Evolutionary conservation across 2,797 vertebrate species (phyloP).

Genomic region (Chelidonichthys spinosus): DNA sequence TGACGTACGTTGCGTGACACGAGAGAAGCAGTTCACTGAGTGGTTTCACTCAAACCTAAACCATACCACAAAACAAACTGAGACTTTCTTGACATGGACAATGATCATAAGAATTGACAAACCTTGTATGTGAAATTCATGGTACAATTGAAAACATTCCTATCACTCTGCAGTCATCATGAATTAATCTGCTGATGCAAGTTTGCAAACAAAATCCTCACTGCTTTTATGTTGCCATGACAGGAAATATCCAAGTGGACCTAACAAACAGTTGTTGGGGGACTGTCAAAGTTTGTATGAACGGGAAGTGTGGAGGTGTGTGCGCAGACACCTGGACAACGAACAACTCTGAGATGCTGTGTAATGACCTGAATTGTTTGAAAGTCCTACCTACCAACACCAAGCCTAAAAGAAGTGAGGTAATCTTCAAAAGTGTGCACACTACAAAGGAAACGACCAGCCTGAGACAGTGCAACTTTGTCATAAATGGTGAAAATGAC

Average conservation of each 20-base stretch:
- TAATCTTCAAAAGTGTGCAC: slow-evolving; percentile 46
- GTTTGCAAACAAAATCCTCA: not conserved
- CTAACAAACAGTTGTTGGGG: slow-evolving; percentile 53
- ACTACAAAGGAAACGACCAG: accelerated
- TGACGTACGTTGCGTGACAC: too few relatives aligned
- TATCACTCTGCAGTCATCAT: too few relatives aligned
- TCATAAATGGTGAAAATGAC: not conserved
- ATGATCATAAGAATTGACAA: too few relatives aligned
- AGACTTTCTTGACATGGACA: too few relatives aligned
- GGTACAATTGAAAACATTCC: too few relatives aligned
- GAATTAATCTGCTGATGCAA: not conserved
- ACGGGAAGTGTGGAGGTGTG: not conserved
- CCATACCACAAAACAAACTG: too few relatives aligned
- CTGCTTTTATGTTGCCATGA: not conserved
- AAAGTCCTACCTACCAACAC: accelerated
- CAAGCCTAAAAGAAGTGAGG: accelerated
- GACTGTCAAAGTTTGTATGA: slow-evolving; percentile 25
- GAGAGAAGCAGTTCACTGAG: too few relatives aligned
- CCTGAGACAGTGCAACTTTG: slow-evolving; percentile 49
- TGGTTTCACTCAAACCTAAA: too few relatives aligned
- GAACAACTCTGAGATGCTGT: slow-evolving; percentile 15
- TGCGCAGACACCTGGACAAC: slow-evolving; percentile 51
- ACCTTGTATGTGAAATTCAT: too few relatives aligned
- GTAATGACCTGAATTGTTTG: slow-evolving; percentile 61
- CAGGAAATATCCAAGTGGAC: not conserved